These are phyloP conservation scores for Lepidocyrtinus sp. DNA, from an alignment of 2,888 invertebrate genomes.

Conservation along the genomic window DNA sequence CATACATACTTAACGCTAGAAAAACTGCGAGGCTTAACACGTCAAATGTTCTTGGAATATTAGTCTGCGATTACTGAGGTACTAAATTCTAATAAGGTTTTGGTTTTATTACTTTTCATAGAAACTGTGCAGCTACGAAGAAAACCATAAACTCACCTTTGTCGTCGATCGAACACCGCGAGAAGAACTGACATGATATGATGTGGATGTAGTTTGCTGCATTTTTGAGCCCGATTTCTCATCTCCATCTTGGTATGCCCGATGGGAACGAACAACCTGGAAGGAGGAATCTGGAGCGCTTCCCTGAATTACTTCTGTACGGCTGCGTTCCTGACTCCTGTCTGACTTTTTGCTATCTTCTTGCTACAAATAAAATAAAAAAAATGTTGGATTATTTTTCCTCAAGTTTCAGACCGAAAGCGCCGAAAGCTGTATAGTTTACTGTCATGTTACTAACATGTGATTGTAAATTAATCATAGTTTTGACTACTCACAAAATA, in stretches of 20 bases:
- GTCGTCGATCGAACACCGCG: conserved; percentile 67
- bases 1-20: no score
- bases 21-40: no score
- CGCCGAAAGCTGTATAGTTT: not conserved
- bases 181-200: conserved; percentile 69
- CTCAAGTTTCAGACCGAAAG: not conserved
- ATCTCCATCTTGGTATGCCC: conserved; percentile 66
- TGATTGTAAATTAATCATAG: not conserved
- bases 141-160: conserved; percentile 64
- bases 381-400: no score
- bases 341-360: conserved; percentile 69
- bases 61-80: no score
- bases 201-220: conserved; percentile 64
- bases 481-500: not conserved
- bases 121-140: not conserved
- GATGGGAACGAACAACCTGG: conserved; percentile 69
- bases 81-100: not conserved
- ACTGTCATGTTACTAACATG: not conserved
- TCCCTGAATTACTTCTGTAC: conserved; percentile 70
- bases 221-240: conserved; percentile 60
- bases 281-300: conserved; percentile 68
- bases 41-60: no score
- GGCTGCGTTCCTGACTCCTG: conserved; percentile 66
- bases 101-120: not conserved
- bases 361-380: conserved; percentile 53